Evolutionary conservation across 2,797 vertebrate genomes (phyloP).

Genomic region (Allobates femoralis): DNA sequence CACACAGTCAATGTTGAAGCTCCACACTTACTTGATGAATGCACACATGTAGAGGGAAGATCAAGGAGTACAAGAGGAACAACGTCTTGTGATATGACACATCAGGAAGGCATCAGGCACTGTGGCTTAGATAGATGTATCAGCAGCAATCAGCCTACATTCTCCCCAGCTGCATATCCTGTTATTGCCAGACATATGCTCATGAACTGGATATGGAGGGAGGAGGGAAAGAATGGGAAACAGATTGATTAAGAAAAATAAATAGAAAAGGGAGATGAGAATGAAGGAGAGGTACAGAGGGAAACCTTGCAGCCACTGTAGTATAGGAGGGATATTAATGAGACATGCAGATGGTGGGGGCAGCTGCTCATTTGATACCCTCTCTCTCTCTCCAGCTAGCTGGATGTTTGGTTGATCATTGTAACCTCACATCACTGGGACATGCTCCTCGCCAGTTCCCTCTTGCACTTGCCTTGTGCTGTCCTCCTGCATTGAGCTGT

Average conservation of each 20-base stretch:
- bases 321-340: constrained; percentile 29
- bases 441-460: background rate
- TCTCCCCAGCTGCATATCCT: constrained; percentile 57
- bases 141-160: constrained; percentile 50
- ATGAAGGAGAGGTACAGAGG: constrained; percentile 35
- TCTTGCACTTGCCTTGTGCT: constrained; percentile 29
- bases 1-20: background rate
- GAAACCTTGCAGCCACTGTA: background rate
- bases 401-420: constrained; percentile 18
- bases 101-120: constrained; percentile 55
- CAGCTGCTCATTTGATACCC: constrained; percentile 64
- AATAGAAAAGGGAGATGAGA: constrained; percentile 28
- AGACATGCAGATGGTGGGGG: constrained; percentile 57
- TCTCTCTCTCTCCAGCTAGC: constrained; percentile 3
- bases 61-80: constrained; percentile 46
- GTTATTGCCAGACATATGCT: constrained; percentile 48
- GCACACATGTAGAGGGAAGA: background rate
- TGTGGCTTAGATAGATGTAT: constrained; percentile 55
- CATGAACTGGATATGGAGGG: constrained; percentile 44
- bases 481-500: constrained; percentile 6
- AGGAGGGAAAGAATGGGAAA: constrained; percentile 57
- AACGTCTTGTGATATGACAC: constrained; percentile 61
- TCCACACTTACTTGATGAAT: constrained; percentile 1
- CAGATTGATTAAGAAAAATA: constrained; percentile 46
- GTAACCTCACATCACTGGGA: background rate